Conservation (phyloP, 2,113 vertebrate genomes). For the Chrysemys picta region DNA sequence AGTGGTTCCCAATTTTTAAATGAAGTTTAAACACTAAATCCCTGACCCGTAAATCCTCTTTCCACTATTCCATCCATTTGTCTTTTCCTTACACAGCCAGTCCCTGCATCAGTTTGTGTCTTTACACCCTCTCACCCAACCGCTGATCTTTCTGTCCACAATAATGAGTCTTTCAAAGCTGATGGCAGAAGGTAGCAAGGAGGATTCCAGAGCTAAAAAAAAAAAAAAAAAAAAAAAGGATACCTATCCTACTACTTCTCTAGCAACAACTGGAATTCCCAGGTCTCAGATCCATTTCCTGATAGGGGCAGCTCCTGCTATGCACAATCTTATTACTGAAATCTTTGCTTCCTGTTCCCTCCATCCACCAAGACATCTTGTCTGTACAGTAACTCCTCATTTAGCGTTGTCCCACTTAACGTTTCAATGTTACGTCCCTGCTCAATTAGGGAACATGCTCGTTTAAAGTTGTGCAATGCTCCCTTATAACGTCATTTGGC, state of each 20-base stretch:
- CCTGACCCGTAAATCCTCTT: rapidly evolving
- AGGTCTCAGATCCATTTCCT: neutral
- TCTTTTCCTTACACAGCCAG: neutral
- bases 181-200: neutral
- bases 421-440: too few relatives aligned
- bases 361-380: too few relatives aligned
- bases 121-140: neutral
- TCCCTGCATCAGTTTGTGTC: conserved; percentile 9
- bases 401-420: too few relatives aligned
- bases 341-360: neutral
- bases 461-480: too few relatives aligned
- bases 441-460: too few relatives aligned
- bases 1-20: neutral
- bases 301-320: neutral
- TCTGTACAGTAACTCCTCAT: too few relatives aligned
- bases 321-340: too few relatives aligned
- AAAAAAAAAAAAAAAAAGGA: too few relatives aligned
- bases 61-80: neutral
- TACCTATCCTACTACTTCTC: neutral
- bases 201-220: too few relatives aligned
- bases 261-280: neutral
- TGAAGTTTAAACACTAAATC: neutral
- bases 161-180: neutral
- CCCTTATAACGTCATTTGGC: too few relatives aligned
- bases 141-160: neutral